These are phyloP conservation scores for Nesidiocoris tenuis DNA, from an alignment of 2,888 invertebrate genomes.

Conservation along the genomic window DNA sequence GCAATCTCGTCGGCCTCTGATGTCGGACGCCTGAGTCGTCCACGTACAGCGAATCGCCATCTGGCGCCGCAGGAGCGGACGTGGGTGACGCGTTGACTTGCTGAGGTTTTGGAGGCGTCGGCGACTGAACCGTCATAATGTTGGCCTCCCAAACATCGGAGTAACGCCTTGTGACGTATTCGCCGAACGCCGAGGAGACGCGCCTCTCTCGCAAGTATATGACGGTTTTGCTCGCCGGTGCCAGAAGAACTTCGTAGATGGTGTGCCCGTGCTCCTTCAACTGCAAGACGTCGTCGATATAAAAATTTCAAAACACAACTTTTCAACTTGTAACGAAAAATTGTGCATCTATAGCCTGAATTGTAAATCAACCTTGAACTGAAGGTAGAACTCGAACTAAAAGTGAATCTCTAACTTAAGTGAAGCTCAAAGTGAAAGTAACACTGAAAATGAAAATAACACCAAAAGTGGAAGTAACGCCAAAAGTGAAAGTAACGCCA, in stretches of 20 bases:
- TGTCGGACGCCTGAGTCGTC: not conserved
- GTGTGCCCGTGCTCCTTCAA: slow-evolving; percentile 9
- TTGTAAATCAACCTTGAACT: too few species aligned
- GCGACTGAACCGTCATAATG: not conserved
- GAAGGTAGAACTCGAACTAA: too few species aligned
- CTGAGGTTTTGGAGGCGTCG: slow-evolving; percentile 3
- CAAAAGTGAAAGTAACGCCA: not conserved
- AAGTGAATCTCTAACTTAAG: too few species aligned
- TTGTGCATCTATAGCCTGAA: too few species aligned
- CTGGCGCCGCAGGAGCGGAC: not conserved
- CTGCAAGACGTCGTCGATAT: slow-evolving; percentile 7
- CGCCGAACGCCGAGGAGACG: slow-evolving; percentile 23
- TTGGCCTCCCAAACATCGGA: not conserved
- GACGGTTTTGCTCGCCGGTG: slow-evolving; percentile 5
- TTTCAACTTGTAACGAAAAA: too few species aligned
- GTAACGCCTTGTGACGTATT: slow-evolving; percentile 16
- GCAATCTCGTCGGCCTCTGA: slow-evolving; percentile 17
- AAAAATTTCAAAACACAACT: not conserved
- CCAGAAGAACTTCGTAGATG: slow-evolving; percentile 7
- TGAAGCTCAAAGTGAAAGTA: too few species aligned
- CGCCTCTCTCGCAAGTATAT: slow-evolving; percentile 2
- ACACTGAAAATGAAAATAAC: too few species aligned
- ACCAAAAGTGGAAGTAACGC: too few species aligned
- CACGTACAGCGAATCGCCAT: not conserved
- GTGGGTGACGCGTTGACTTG: not conserved